Conservation (phyloP, 2,888 invertebrate species). For the Tachystola acroxantha region DNA sequence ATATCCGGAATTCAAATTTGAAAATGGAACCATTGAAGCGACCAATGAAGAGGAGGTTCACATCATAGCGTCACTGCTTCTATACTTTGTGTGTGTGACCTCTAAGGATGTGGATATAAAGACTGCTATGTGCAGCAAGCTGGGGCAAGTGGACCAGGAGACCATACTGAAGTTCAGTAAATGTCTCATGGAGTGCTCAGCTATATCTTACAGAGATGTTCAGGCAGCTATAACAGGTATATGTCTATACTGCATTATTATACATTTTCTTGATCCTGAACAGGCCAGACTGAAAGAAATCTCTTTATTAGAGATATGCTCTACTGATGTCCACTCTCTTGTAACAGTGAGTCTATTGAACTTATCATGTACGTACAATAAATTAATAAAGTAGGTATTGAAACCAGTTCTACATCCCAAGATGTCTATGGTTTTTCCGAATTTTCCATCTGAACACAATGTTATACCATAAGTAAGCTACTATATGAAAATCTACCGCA, state of each 20-base stretch:
- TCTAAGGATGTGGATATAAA: conserved; percentile 75
- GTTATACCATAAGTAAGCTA: too few species aligned
- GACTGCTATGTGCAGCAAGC: conserved; percentile 73
- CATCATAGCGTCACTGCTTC: conserved; percentile 67
- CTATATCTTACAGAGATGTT: conserved; percentile 55
- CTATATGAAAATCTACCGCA: too few species aligned
- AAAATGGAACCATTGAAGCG: conserved; percentile 45
- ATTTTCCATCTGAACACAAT: too few species aligned
- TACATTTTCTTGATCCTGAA: not conserved
- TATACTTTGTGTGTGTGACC: conserved; percentile 71
- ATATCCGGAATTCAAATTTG: conserved; percentile 71
- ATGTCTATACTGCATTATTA: too few species aligned
- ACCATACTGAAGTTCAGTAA: conserved; percentile 75
- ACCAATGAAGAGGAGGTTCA: conserved; percentile 48
- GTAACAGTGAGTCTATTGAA: too few species aligned
- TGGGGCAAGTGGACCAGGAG: conserved; percentile 71
- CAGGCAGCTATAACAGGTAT: conserved; percentile 59
- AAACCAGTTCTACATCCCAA: too few species aligned
- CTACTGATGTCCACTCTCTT: too few species aligned
- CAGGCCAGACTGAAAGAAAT: too few species aligned
- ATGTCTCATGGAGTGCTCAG: conserved; percentile 63
- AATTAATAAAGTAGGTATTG: too few species aligned
- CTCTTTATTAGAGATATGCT: too few species aligned
- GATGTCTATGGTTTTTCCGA: too few species aligned
- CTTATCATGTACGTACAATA: too few species aligned